Evolutionary conservation across 2,113 vertebrate species (phyloP).

Genomic region (Neofelis nebulosa): DNA sequence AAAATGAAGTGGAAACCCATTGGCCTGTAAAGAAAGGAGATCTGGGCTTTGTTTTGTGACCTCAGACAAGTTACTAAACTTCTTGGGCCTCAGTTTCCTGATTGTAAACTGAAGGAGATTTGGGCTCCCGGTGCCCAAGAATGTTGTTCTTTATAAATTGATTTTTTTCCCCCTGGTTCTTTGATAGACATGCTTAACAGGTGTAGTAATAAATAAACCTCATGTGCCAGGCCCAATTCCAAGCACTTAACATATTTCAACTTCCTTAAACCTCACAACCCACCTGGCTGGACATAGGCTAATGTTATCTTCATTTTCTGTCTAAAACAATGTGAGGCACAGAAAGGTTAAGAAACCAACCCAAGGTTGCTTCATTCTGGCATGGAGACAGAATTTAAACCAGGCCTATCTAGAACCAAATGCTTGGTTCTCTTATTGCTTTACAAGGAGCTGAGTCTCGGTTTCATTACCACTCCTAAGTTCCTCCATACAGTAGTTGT

Average conservation of each 20-base stretch:
- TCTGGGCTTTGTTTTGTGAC: neutral
- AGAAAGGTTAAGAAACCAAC: no score
- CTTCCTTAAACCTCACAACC: neutral
- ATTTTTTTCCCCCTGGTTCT: neutral
- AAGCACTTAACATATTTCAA: neutral
- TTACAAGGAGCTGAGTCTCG: neutral
- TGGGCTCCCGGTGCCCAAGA: neutral
- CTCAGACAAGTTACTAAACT: neutral
- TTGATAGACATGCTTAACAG: neutral
- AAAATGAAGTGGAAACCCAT: neutral
- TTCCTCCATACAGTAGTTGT: neutral
- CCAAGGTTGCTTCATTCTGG: neutral
- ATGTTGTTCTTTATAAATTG: neutral
- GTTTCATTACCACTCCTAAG: neutral
- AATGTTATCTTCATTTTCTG: neutral
- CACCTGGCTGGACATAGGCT: neutral
- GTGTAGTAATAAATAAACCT: neutral
- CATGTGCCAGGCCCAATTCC: neutral
- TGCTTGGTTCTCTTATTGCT: no score
- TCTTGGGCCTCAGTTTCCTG: neutral
- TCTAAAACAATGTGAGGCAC: neutral
- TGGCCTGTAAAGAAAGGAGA: neutral
- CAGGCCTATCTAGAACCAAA: fast-evolving
- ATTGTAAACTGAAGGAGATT: neutral
- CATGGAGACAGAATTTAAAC: neutral